A percentile compares a stretch with the other conserved stretches of the same genome.
Evolutionary conservation across 2,797 vertebrate genomes (phyloP).

Genomic region (Phalanger gymnotis): DNA sequence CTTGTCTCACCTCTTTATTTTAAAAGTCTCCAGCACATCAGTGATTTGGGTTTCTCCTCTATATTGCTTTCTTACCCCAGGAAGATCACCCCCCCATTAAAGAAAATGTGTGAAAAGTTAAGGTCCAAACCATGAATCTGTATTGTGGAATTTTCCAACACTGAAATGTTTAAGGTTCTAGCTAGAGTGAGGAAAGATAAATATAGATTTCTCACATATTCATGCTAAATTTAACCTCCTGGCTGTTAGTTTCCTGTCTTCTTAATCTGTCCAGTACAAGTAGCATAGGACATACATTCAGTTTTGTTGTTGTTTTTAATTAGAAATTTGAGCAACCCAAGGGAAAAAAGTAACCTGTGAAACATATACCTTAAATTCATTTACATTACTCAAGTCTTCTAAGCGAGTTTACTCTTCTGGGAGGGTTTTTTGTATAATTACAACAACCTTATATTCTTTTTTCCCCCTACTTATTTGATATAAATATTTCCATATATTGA

Average conservation of each 20-base stretch:
- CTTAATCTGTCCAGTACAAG: constrained; percentile 4
- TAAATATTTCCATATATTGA: not conserved
- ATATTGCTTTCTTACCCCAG: not conserved
- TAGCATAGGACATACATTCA: not conserved
- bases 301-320: not conserved
- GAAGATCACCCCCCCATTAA: not conserved
- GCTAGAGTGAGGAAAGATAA: constrained; percentile 4
- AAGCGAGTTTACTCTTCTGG: not conserved
- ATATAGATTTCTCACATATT: constrained; percentile 10
- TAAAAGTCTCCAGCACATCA: not conserved
- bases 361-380: not conserved
- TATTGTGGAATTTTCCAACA: not conserved
- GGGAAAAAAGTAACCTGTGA: not conserved
- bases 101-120: not conserved
- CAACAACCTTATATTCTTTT: not conserved
- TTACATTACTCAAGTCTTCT: not conserved
- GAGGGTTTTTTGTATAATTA: not conserved
- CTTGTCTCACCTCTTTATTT: not conserved
- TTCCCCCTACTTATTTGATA: not conserved
- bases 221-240: not conserved
- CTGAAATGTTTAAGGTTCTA: not conserved
- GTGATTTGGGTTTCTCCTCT: not conserved
- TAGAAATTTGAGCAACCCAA: not conserved
- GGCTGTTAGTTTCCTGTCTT: not conserved
- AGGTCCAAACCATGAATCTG: not conserved